These are phyloP conservation scores for Borostomias antarcticus DNA, from an alignment of 2,797 vertebrate species.

Conservation along the genomic window DNA sequence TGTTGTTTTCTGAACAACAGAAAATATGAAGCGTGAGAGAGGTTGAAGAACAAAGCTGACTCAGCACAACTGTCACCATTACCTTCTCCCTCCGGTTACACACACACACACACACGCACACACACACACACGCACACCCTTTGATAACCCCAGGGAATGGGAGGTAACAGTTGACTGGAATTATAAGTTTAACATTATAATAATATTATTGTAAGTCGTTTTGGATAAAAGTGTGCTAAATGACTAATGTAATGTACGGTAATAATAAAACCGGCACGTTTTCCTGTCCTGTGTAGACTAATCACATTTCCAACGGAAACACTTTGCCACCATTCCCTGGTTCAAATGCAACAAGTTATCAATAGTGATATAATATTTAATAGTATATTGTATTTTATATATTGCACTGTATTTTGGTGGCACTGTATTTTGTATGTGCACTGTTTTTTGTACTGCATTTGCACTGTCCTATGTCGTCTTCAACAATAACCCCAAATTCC, in stretches of 20 bases:
- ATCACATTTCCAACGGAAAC: slow-evolving; percentile 30
- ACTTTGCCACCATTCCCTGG: slow-evolving; percentile 40
- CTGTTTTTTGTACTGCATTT: too few relatives aligned
- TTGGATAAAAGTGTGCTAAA: too few relatives aligned
- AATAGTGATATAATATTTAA: too few relatives aligned
- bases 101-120: slow-evolving; percentile 29
- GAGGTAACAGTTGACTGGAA: slow-evolving; percentile 37
- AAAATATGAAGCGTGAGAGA: slow-evolving; percentile 66
- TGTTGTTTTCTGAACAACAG: slow-evolving; percentile 61
- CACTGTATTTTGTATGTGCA: too few relatives aligned
- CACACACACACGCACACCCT: slow-evolving; percentile 10
- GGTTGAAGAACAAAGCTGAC: slow-evolving; percentile 55
- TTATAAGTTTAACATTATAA: slow-evolving; percentile 25
- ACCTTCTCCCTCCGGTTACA: slow-evolving; percentile 12
- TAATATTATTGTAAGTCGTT: too few relatives aligned
- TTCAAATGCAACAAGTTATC: slow-evolving; percentile 10
- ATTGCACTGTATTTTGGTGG: too few relatives aligned
- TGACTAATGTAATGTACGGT: too few relatives aligned
- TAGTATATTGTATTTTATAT: too few relatives aligned
- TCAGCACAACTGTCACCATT: slow-evolving; percentile 59
- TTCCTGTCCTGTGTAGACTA: slow-evolving; percentile 38
- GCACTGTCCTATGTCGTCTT: too few relatives aligned
- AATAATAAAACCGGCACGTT: slow-evolving; percentile 42
- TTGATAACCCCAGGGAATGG: too few relatives aligned
- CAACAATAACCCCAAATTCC: too few relatives aligned